Conservation (phyloP, 35 echinoderm and acorn worm species). For the Chiridota heheva region DNA sequence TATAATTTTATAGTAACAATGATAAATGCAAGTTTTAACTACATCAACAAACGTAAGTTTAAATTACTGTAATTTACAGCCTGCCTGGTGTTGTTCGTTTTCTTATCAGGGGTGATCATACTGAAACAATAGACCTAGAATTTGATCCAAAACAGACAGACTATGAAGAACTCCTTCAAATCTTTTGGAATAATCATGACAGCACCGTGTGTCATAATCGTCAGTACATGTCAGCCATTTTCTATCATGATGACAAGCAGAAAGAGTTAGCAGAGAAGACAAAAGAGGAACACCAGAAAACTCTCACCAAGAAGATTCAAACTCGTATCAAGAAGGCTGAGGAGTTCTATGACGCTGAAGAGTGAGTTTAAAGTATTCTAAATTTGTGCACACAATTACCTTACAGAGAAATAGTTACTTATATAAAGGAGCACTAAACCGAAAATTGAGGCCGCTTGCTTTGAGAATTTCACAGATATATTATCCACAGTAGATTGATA, state of each 20-base stretch:
- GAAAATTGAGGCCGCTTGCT: too few relatives aligned
- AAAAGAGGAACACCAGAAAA: slow-evolving; percentile 91
- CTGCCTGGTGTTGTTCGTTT: slow-evolving; percentile 50
- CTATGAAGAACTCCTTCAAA: slow-evolving; percentile 75
- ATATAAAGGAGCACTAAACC: too few relatives aligned
- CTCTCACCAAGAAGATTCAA: slow-evolving; percentile 68
- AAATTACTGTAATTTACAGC: too few relatives aligned
- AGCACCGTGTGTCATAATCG: slow-evolving; percentile 84
- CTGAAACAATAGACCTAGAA: slow-evolving; percentile 83
- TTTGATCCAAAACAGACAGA: slow-evolving; percentile 80
- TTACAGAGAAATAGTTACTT: not conserved
- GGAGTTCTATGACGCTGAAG: slow-evolving; percentile 95
- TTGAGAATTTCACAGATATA: not conserved
- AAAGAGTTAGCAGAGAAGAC: slow-evolving; percentile 75
- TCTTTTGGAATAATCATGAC: slow-evolving; percentile 97
- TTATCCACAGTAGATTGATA: too few relatives aligned
- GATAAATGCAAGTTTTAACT: not conserved
- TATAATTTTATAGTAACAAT: too few relatives aligned
- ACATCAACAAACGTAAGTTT: too few relatives aligned
- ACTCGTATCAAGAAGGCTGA: slow-evolving; percentile 78
- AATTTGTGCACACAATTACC: not conserved
- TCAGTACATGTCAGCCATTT: slow-evolving; percentile 97
- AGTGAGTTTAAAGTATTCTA: slow-evolving; percentile 58
- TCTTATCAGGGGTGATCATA: slow-evolving; percentile 94
- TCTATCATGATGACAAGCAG: slow-evolving; percentile 86